Conservation (phyloP, 2,113 vertebrate genomes). For the Tragulus kanchil region DNA sequence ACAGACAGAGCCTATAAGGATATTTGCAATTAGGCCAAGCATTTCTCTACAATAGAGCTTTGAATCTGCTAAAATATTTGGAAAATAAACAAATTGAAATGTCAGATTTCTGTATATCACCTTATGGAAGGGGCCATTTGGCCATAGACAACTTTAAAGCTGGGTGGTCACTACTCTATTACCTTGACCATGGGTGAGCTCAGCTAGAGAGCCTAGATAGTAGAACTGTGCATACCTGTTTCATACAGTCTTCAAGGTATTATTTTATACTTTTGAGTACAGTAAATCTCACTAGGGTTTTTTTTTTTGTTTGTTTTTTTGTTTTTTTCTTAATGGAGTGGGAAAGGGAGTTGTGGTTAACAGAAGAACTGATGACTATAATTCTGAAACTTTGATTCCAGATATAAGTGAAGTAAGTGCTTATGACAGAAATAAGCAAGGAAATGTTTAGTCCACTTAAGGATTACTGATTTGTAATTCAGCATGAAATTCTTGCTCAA, state of each 20-base stretch:
- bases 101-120: background rate
- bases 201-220: background rate
- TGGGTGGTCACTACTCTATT: background rate
- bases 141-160: background rate
- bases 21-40: background rate
- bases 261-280: background rate
- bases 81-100: constrained; percentile 21
- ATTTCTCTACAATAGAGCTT: background rate
- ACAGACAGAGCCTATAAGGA: background rate
- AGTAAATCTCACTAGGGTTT: background rate
- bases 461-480: background rate
- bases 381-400: background rate
- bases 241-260: background rate
- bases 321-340: background rate
- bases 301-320: too few species aligned
- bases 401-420: background rate
- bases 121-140: background rate
- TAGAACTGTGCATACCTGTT: background rate
- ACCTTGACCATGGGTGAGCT: background rate
- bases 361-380: background rate
- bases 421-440: background rate
- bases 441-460: background rate
- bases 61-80: constrained; percentile 22
- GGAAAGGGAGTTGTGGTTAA: background rate
- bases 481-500: background rate